Evolutionary conservation across 2,113 vertebrate genomes (phyloP).

Genomic region (Semicossyphus pulcher): DNA sequence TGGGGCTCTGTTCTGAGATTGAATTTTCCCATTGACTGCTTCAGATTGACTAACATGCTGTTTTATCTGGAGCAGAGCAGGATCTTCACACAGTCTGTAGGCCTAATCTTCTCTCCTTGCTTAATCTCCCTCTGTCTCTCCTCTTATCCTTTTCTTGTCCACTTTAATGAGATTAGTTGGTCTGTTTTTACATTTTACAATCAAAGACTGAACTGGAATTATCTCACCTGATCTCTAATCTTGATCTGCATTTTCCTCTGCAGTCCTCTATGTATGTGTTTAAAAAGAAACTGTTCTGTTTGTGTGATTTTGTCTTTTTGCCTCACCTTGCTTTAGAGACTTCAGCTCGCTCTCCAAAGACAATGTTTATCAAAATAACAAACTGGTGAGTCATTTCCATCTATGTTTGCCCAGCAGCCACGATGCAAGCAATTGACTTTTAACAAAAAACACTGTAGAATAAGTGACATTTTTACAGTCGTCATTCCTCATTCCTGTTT

Average conservation of each 20-base stretch:
- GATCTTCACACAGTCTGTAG: conserved; percentile 16
- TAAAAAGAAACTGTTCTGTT: no score
- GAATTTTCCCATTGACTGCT: neutral
- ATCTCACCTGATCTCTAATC: neutral
- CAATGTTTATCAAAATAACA: conserved; percentile 90
- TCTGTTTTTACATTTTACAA: conserved; percentile 27
- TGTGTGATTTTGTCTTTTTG: conserved; percentile 48
- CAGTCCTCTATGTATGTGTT: neutral
- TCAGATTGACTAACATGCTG: conserved; percentile 7
- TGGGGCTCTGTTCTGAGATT: neutral
- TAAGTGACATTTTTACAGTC: no score
- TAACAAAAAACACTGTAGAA: neutral
- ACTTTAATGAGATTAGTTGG: conserved; percentile 33
- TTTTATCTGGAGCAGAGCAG: conserved; percentile 39
- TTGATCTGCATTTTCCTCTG: neutral
- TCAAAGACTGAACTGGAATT: neutral
- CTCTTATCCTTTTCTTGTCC: conserved; percentile 28
- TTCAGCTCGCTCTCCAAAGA: conserved; percentile 91
- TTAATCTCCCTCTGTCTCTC: conserved; percentile 42
- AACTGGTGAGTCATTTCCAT: conserved; percentile 85
- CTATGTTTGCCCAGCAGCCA: neutral
- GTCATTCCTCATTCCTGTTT: neutral
- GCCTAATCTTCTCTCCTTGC: conserved; percentile 37
- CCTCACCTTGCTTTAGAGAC: conserved; percentile 83
- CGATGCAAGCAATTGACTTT: neutral